Conservation (phyloP, 2,888 invertebrate genomes). For the Dioctria linearis region DNA sequence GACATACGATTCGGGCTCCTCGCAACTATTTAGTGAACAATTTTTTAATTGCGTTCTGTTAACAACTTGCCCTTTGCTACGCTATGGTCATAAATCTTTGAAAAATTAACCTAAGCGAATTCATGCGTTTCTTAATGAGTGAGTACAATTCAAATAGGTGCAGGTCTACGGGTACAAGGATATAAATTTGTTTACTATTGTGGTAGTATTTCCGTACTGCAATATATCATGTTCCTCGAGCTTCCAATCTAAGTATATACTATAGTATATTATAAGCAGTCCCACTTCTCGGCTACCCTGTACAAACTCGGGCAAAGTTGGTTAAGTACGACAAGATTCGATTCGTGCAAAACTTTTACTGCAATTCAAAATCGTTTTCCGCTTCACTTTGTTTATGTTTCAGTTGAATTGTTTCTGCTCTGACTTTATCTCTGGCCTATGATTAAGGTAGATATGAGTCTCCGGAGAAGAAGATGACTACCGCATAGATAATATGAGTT, state of each 20-base stretch:
- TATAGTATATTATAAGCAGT: no score
- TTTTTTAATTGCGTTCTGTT: slow-evolving; percentile 58
- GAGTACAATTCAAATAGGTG: slow-evolving; percentile 5
- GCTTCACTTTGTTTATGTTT: slow-evolving; percentile 50
- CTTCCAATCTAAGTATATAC: no score
- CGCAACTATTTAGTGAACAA: slow-evolving; percentile 55
- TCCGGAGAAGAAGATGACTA: slow-evolving; percentile 17
- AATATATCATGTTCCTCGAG: no score
- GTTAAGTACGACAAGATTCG: neutral
- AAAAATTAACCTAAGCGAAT: slow-evolving; percentile 11
- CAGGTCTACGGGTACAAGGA: neutral
- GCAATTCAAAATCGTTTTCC: slow-evolving; percentile 48
- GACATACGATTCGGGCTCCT: slow-evolving; percentile 7
- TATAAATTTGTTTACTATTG: neutral
- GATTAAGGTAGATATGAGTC: neutral
- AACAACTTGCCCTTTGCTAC: slow-evolving; percentile 57
- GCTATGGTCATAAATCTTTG: slow-evolving; percentile 53
- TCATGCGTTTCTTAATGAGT: slow-evolving; percentile 3
- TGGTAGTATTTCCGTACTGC: neutral
- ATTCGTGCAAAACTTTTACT: slow-evolving; percentile 46
- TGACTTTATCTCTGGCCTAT: neutral
- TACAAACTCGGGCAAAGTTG: neutral
- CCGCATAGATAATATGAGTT: slow-evolving; percentile 14
- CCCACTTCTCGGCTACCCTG: neutral
- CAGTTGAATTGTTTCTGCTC: slow-evolving; percentile 38